phyloP scores from a whole-genome alignment of 2,797 vertebrate species.

The Apogon hyalosoma region DNA sequence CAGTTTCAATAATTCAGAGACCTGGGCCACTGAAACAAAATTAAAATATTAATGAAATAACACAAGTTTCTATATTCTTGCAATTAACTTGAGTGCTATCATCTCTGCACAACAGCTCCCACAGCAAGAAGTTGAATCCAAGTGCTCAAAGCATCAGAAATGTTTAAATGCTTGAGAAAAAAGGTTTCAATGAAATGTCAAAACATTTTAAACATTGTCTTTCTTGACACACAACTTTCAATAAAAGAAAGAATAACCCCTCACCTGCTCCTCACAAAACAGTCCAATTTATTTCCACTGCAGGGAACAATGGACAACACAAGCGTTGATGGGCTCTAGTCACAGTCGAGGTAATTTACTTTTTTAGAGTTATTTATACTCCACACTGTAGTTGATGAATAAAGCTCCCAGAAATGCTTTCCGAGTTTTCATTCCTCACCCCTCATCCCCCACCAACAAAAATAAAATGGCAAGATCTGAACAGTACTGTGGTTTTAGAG shows the following conservation, averaged over 20 bases:
- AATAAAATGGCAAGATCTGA: too few relatives aligned
- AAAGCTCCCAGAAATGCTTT: too few relatives aligned
- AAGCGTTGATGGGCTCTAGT: background rate
- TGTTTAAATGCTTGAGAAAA: slow-evolving; percentile 16
- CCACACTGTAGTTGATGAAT: too few relatives aligned
- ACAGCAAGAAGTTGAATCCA: slow-evolving; percentile 20
- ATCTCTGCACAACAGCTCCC: slow-evolving; percentile 39
- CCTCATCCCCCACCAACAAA: too few relatives aligned
- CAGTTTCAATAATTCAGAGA: slow-evolving; percentile 76
- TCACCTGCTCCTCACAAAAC: background rate
- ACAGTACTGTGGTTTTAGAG: too few relatives aligned
- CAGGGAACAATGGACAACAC: background rate
- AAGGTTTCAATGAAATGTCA: background rate
- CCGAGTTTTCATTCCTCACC: too few relatives aligned
- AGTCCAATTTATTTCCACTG: background rate
- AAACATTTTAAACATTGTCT: background rate
- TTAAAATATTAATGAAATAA: slow-evolving; percentile 82
- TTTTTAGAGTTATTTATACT: too few relatives aligned
- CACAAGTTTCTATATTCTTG: slow-evolving; percentile 68
- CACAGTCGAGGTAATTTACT: too few relatives aligned
- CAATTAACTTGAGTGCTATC: slow-evolving; percentile 66
- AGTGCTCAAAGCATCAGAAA: slow-evolving; percentile 16
- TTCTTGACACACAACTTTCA: background rate
- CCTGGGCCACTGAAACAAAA: slow-evolving; percentile 54
- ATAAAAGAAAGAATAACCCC: slow-evolving; percentile 2